A percentile compares a stretch with the other conserved stretches of the same genome.
These are phyloP conservation scores for Nycteola revayana DNA, from an alignment of 2,888 invertebrate genomes.

Conservation along the genomic window DNA sequence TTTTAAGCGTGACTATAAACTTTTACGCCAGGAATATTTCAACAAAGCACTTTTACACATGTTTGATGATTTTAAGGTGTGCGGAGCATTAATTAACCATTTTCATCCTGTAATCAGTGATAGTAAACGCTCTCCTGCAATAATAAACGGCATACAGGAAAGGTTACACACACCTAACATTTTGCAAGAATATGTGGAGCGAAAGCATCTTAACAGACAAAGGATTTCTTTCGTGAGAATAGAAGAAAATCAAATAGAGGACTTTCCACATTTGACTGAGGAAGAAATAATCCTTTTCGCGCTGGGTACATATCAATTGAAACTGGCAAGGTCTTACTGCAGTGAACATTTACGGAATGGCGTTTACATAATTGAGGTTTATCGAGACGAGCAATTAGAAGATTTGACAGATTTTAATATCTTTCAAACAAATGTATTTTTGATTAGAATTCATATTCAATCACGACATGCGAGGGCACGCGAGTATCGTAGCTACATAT, in stretches of 20 bases:
- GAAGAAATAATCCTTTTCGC: conserved; percentile 13
- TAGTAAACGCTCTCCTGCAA: conserved; percentile 5
- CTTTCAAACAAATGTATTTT: conserved; percentile 4
- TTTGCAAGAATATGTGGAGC: conserved; percentile 14
- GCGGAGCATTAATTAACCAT: conserved; percentile 7
- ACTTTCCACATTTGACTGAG: conserved; percentile 12
- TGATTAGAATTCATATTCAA: conserved; percentile 4
- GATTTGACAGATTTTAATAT: conserved; percentile 3
- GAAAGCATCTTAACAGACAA: conserved; percentile 12
- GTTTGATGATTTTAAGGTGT: conserved; percentile 5
- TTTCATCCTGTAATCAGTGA: conserved; percentile 5
- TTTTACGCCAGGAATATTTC: conserved; percentile 5
- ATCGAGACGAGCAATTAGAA: conserved; percentile 6
- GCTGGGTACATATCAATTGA: conserved; percentile 15
- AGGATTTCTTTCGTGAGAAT: conserved; percentile 8
- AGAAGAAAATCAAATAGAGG: conserved; percentile 7
- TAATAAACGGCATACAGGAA: conserved; percentile 11
- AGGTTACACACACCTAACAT: conserved; percentile 5
- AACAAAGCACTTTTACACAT: conserved; percentile 4
- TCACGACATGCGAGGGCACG: conserved; percentile 2
- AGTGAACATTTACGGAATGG: conserved; percentile 12
- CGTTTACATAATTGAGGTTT: conserved; percentile 7
- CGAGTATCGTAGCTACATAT: conserved; percentile 2
- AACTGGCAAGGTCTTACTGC: conserved; percentile 10
- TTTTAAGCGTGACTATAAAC: conserved; percentile 3